Evolutionary conservation across 2,888 invertebrate genomes (phyloP).

Genomic region (Leptodirus hochenwartii): DNA sequence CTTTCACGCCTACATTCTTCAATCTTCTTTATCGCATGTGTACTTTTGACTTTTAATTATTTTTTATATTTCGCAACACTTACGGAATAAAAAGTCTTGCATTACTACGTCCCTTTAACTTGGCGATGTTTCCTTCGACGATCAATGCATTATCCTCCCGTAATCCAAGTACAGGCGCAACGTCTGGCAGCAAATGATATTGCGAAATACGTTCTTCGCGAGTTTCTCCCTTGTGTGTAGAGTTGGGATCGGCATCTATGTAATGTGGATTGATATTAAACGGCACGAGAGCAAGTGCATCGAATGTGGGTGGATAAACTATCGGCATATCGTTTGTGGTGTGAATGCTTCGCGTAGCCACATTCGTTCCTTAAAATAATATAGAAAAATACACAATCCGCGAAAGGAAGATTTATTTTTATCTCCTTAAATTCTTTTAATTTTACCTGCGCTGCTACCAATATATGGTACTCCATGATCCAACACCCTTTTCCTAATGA

Average conservation of each 20-base stretch:
- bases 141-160: slow-evolving; percentile 50
- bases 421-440: not conserved
- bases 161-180: slow-evolving; percentile 46
- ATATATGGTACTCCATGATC: slow-evolving; percentile 22
- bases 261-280: slow-evolving; percentile 81
- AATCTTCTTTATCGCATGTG: too few species aligned
- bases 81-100: slow-evolving; percentile 48
- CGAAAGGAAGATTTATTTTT: not conserved
- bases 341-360: slow-evolving; percentile 58
- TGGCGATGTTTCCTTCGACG: slow-evolving; percentile 37
- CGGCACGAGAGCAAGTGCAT: slow-evolving; percentile 52
- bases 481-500: slow-evolving; percentile 42
- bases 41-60: too few species aligned
- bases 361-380: slow-evolving; percentile 39
- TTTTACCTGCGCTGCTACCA: slow-evolving; percentile 15
- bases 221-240: slow-evolving; percentile 61
- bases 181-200: slow-evolving; percentile 40
- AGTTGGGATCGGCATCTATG: slow-evolving; percentile 39
- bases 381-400: too few species aligned
- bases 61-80: too few species aligned
- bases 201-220: slow-evolving; percentile 53
- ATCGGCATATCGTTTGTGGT: slow-evolving; percentile 86
- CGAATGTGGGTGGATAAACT: slow-evolving; percentile 53
- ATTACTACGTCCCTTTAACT: slow-evolving; percentile 40
- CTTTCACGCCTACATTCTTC: too few species aligned